Conservation (phyloP, 1,140 invertebrate species). For the Drosophila erecta region DNA sequence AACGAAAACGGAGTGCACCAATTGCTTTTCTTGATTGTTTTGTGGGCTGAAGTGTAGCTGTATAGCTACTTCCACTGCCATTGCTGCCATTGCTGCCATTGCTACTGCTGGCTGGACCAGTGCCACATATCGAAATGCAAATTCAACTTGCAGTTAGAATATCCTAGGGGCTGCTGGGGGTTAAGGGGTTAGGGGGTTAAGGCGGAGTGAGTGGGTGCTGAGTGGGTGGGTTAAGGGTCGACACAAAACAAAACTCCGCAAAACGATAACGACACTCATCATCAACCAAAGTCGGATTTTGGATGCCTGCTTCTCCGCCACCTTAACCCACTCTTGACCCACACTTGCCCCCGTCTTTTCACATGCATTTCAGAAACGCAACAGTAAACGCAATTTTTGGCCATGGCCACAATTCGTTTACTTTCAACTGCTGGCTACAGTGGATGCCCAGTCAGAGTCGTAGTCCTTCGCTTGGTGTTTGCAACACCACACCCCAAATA, state of each 20-base stretch:
- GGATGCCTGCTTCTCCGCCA: conserved; percentile 23
- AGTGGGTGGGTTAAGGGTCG: conserved; percentile 9
- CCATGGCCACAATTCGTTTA: conserved; percentile 62
- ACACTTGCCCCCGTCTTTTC: conserved; percentile 5
- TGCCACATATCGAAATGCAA: conserved; percentile 79
- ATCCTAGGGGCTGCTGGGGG: conserved; percentile 24
- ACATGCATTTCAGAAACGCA: conserved; percentile 73
- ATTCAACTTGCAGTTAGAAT: conserved; percentile 75
- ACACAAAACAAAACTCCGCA: conserved; percentile 73
- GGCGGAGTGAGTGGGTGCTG: neutral
- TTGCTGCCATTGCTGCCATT: neutral
- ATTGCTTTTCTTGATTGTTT: conserved; percentile 82
- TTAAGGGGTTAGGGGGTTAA: conserved; percentile 2
- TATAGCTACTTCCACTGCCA: neutral
- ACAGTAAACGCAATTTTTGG: conserved; percentile 71
- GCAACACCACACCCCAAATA: neutral
- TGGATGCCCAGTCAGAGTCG: conserved; percentile 8
- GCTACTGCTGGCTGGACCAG: conserved; percentile 8
- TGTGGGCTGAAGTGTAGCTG: conserved; percentile 35
- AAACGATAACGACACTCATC: conserved; percentile 83
- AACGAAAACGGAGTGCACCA: conserved; percentile 47
- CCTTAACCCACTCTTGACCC: neutral
- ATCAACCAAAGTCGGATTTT: conserved; percentile 81
- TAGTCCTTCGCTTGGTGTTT: conserved; percentile 11
- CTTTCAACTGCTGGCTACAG: conserved; percentile 53